Percentiles rank a stretch among this genome's conserved stretches.
phyloP scores from a whole-genome alignment of 30 jellyfish, hydroid and myxozoan species.

The Phacellophora camtschatica region DNA sequence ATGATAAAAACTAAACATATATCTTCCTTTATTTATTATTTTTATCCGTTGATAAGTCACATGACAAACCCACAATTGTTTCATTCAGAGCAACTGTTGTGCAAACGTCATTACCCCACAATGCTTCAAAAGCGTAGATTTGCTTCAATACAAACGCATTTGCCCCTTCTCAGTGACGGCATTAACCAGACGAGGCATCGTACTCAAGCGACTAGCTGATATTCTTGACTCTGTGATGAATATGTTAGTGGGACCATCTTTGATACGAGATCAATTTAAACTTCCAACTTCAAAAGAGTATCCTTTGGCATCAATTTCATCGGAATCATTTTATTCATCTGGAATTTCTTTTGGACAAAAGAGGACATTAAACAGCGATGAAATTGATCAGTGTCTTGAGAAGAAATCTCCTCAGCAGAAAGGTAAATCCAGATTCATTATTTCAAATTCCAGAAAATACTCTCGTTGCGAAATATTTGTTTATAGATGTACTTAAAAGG shows the following conservation, averaged over 20 bases:
- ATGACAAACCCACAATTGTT: no score
- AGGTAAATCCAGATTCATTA: not conserved
- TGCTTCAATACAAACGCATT: constrained; percentile 55
- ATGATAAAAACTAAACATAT: no score
- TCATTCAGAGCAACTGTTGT: constrained; percentile 65
- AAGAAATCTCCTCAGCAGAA: not conserved
- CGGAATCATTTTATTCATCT: constrained; percentile 69
- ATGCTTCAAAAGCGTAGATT: constrained; percentile 45
- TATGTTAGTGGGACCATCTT: constrained; percentile 81
- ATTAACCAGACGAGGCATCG: constrained; percentile 68
- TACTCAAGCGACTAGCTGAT: constrained; percentile 73
- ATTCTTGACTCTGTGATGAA: constrained; percentile 82
- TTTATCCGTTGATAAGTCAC: no score
- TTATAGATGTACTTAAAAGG: no score
- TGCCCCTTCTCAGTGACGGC: constrained; percentile 68
- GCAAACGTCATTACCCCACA: constrained; percentile 67
- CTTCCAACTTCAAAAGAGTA: constrained; percentile 29
- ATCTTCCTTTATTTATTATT: no score
- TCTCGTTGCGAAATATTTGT: no score
- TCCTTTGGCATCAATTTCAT: constrained; percentile 63
- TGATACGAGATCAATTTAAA: constrained; percentile 67
- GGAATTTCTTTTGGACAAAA: constrained; percentile 27
- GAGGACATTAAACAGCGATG: not conserved
- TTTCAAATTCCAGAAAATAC: not conserved
- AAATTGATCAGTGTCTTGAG: not conserved